Base-by-base conservation (phyloP, 1,140 invertebrate genomes). In the Medauroidea extradentata region DNA sequence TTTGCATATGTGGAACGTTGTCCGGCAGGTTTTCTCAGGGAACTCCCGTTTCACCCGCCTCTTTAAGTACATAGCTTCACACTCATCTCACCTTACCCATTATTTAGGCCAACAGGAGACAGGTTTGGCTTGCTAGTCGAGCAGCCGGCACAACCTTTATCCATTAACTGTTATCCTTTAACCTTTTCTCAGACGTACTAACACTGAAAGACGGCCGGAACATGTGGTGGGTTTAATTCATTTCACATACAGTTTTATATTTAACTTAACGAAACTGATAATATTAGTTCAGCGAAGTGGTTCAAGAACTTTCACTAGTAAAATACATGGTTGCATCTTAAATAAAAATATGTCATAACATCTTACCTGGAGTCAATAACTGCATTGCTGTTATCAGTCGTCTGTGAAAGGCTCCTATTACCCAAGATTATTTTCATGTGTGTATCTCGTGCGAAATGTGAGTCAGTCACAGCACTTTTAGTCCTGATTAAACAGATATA, bases 371-470 rank as follows among this genome's bases (percentile, higher is more conserved):
- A 66, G 62, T 69, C 67, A 59, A 69, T 70, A 59, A 74, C 72
- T 42, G 75, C 74, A 44, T 60, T 56, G 4, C 66, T 67, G 18
- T 65, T 62, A 70, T 72, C 54, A 44, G 50, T 59, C 70, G 68
- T n/a, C 44, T 70, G 52, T 56, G 72, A 39, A 52, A 63, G 49
- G 65, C 79, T 78, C 42, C 77, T 79, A 57, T 81, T 84, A 3
- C 91, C 91, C 59, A 94, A 74, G 68, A 94, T 93, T 60, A 93
- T 93, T 65, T 90, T 81, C 91, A 94, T 93, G 66, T 94, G 91
- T 8, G 91, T 91, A 72, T 94, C 90, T 8, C 90, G 79, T 27
- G 88, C 88, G 73, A 93, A 92, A 69, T 91, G 88, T 16, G 77
- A 78, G 62, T 80, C 77, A 23, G 85, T 57, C 19, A 19, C 25